Conservation (phyloP, 2,113 vertebrate species). For the Syrrhaptes paradoxus region DNA sequence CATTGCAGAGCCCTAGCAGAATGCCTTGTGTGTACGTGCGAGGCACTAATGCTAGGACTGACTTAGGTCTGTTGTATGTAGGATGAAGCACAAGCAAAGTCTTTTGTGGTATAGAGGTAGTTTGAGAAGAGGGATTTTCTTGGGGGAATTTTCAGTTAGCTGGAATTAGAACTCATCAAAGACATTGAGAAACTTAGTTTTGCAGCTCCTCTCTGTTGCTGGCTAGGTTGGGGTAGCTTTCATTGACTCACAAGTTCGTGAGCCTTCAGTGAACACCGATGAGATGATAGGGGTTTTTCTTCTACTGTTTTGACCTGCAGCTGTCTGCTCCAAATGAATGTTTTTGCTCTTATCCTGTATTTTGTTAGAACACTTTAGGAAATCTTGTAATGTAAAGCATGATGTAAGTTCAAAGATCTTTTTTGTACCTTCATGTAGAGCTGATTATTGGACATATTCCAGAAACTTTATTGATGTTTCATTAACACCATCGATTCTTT, state of each 20-base stretch:
- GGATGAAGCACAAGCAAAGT: not conserved
- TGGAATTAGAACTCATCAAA: not conserved
- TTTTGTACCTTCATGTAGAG: not conserved
- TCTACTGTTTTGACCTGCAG: not conserved
- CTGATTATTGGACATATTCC: not conserved
- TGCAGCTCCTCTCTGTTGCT: not conserved
- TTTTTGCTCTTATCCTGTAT: not conserved
- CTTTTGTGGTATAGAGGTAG: not conserved
- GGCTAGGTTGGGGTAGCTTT: not conserved
- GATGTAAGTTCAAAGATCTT: not conserved
- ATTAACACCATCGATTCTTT: not conserved
- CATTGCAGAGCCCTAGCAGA: not conserved
- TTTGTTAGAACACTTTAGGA: not conserved
- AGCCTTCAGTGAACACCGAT: not conserved
- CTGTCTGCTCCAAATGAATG: not conserved
- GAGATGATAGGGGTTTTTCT: not conserved
- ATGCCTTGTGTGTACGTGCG: rapidly evolving
- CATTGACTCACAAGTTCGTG: not conserved
- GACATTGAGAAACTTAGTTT: not conserved
- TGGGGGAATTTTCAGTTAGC: not conserved
- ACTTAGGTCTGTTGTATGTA: not conserved
- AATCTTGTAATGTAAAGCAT: not conserved
- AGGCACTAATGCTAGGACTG: not conserved
- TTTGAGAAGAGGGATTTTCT: not conserved
- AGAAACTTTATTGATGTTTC: not conserved